Evolutionary conservation across 1,140 invertebrate species (phyloP).

Genomic region (Phymorhynchus buccinoides): DNA sequence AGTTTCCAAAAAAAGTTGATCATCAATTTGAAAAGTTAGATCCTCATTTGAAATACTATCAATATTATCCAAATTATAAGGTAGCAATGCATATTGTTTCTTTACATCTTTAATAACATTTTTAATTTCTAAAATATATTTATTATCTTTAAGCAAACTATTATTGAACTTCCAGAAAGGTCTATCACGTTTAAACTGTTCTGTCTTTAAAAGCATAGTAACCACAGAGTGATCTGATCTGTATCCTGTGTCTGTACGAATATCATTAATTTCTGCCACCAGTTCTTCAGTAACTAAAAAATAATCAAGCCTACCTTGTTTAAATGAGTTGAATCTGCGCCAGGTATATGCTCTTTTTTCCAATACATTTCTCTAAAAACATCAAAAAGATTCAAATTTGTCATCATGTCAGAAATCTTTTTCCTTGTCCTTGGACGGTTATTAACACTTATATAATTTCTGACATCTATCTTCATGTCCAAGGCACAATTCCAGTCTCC

Average conservation of each 20-base stretch:
- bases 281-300: slow-evolving; percentile 41
- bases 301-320: slow-evolving; percentile 35
- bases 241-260: slow-evolving; percentile 32
- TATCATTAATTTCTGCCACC: background rate
- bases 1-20: slow-evolving; percentile 25
- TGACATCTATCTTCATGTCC: slow-evolving; percentile 12
- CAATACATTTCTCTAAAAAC: slow-evolving; percentile 25
- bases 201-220: background rate
- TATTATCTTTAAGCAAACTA: slow-evolving; percentile 29
- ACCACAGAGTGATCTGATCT: slow-evolving; percentile 43
- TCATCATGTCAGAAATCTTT: slow-evolving; percentile 22
- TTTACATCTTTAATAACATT: background rate
- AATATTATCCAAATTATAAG: background rate
- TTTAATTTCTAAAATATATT: slow-evolving; percentile 27
- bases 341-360: slow-evolving; percentile 37
- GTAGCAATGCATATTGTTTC: slow-evolving; percentile 17
- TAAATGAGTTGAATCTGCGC: slow-evolving; percentile 26
- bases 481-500: slow-evolving; percentile 38
- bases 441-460: slow-evolving; percentile 23
- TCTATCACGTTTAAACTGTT: slow-evolving; percentile 20
- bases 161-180: slow-evolving; percentile 41
- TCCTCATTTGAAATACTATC: background rate
- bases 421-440: slow-evolving; percentile 23
- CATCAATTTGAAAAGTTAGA: background rate
- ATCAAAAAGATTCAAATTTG: slow-evolving; percentile 23